A percentile compares a stretch with the other conserved stretches of the same genome.
phyloP scores from a whole-genome alignment of 2,888 invertebrate genomes.

The Notodromas monacha region DNA sequence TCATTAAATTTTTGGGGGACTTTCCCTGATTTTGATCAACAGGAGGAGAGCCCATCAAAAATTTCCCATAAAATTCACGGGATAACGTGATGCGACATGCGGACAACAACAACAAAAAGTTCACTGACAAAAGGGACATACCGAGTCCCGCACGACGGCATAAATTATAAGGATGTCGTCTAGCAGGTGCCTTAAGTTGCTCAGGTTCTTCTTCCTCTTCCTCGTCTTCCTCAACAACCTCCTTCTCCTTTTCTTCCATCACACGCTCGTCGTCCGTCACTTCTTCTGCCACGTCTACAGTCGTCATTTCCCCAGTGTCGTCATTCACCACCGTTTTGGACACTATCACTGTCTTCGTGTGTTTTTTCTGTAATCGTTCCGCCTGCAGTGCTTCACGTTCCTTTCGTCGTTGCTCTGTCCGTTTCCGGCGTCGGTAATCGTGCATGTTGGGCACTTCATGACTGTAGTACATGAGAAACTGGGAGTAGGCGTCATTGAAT shows the following conservation, averaged over 20 bases:
- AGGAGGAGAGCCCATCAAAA: too few relatives aligned
- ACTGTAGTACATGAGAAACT: slow-evolving; percentile 71
- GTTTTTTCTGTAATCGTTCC: slow-evolving; percentile 8
- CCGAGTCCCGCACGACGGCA: slow-evolving; percentile 47
- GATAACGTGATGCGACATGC: too few relatives aligned
- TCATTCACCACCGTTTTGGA: slow-evolving; percentile 10
- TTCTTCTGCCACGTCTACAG: slow-evolving; percentile 7
- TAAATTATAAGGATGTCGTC: slow-evolving; percentile 58
- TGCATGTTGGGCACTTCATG: slow-evolving; percentile 52
- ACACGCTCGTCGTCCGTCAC: slow-evolving; percentile 12
- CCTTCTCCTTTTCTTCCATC: slow-evolving; percentile 11
- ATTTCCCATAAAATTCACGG: too few relatives aligned
- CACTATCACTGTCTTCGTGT: slow-evolving; percentile 11
- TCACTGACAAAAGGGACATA: too few relatives aligned
- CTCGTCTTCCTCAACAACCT: slow-evolving; percentile 18
- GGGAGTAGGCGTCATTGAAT: slow-evolving; percentile 62
- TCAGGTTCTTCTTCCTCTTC: slow-evolving; percentile 22
- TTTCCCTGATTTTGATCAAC: too few relatives aligned
- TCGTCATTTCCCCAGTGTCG: slow-evolving; percentile 9
- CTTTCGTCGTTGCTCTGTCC: slow-evolving; percentile 23
- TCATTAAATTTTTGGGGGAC: too few relatives aligned
- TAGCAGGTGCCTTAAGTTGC: too few relatives aligned
- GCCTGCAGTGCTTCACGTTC: slow-evolving; percentile 13
- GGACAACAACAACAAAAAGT: too few relatives aligned
- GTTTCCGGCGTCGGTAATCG: slow-evolving; percentile 29